Evolutionary conservation across 2,888 invertebrate species (phyloP).

Genomic region (Drosophila ezoana): DNA sequence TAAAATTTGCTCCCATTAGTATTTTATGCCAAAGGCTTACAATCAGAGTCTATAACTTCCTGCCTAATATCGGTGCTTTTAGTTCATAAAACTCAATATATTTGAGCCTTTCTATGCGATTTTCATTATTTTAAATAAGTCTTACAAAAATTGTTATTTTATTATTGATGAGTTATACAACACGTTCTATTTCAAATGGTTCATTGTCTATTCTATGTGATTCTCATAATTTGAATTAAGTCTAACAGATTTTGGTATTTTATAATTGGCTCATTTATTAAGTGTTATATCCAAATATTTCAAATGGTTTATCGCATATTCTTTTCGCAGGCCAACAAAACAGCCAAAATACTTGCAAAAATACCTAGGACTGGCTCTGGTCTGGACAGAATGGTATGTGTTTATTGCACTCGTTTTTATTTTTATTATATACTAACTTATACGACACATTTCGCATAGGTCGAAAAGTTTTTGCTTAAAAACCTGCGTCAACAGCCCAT

Average conservation of each 20-base stretch:
- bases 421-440: background rate
- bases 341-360: conserved; percentile 73
- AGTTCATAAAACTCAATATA: no score
- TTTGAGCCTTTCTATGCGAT: no score
- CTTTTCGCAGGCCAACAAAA: conserved; percentile 74
- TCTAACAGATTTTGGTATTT: no score
- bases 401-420: background rate
- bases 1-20: background rate
- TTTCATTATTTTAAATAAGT: no score
- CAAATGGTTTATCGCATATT: background rate
- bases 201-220: no score
- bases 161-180: no score
- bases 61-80: no score
- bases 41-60: background rate
- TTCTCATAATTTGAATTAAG: no score
- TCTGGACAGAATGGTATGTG: conserved; percentile 74
- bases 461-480: conserved; percentile 80
- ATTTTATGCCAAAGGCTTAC: background rate
- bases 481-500: conserved; percentile 80
- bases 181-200: no score
- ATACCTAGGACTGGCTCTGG: conserved; percentile 67
- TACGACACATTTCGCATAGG: conserved; percentile 45
- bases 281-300: no score
- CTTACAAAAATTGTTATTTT: no score
- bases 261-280: no score